Conservation (phyloP, 2,797 vertebrate genomes). For the Champsocephalus esox region DNA sequence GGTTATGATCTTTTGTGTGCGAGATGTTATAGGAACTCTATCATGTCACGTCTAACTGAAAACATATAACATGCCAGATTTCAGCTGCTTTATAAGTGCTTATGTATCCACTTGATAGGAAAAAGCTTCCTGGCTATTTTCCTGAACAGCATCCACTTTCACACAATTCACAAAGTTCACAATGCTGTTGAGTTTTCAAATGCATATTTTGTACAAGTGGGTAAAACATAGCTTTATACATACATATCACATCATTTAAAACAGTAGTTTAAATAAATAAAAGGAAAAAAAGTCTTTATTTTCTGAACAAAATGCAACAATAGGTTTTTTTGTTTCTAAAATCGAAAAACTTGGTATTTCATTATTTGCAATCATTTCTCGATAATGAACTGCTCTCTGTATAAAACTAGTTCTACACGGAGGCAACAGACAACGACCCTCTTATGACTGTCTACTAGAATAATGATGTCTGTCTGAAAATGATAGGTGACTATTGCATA, state of each 20-base stretch:
- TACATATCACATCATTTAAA: no score
- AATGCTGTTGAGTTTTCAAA: no score
- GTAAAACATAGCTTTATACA: no score
- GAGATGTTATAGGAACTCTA: neutral
- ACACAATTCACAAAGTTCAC: neutral
- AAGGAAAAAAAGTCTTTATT: no score
- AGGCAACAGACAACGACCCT: neutral
- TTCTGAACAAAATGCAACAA: no score
- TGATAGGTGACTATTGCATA: neutral
- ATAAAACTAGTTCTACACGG: neutral
- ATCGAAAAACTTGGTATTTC: no score
- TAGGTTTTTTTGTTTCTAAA: no score
- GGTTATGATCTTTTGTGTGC: slow-evolving; percentile 9
- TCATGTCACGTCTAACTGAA: neutral
- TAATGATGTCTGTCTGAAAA: neutral
- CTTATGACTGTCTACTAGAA: neutral
- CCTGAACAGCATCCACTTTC: neutral
- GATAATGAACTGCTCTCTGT: neutral
- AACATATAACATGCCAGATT: neutral
- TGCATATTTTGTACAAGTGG: no score
- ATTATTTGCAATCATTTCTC: no score
- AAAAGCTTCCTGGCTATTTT: neutral
- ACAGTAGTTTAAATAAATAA: no score
- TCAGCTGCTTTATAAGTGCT: neutral
- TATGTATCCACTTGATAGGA: no score